A percentile compares a stretch with the other conserved stretches of the same genome.
phyloP scores from a whole-genome alignment of 92 coral and sea anemone genomes.

The Porites rus region DNA sequence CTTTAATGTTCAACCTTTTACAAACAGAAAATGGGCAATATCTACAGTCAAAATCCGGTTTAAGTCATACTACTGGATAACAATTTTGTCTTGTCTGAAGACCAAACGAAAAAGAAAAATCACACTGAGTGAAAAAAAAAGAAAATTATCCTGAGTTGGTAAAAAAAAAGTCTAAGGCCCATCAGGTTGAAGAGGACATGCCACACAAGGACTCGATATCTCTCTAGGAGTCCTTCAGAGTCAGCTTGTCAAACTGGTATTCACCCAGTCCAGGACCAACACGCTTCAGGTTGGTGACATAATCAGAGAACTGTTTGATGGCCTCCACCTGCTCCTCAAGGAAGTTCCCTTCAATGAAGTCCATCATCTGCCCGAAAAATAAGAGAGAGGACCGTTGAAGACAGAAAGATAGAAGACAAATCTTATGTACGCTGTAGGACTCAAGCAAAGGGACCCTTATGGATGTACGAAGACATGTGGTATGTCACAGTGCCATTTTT shows the following conservation, averaged over 20 bases:
- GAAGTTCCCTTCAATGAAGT: slow-evolving; percentile 86
- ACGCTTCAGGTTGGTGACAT: slow-evolving; percentile 86
- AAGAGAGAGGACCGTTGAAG: neutral
- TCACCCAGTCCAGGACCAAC: slow-evolving; percentile 98
- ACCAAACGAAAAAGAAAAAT: neutral
- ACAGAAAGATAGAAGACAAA: neutral
- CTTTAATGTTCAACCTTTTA: slow-evolving; percentile 33
- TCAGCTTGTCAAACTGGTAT: slow-evolving; percentile 97
- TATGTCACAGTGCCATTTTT: too few relatives aligned
- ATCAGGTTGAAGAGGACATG: slow-evolving; percentile 36
- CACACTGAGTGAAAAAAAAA: neutral
- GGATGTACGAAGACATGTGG: too few relatives aligned
- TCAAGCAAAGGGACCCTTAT: too few relatives aligned
- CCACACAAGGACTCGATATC: slow-evolving; percentile 4
- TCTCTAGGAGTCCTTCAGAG: slow-evolving; percentile 61
- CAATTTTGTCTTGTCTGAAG: neutral
- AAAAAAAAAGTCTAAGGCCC: slow-evolving; percentile 15
- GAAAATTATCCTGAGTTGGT: neutral
- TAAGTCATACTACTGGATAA: neutral
- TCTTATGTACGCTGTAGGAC: too few relatives aligned
- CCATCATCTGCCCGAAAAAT: slow-evolving; percentile 81
- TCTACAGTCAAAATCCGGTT: slow-evolving; percentile 13
- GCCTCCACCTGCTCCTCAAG: slow-evolving; percentile 91
- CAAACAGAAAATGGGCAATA: slow-evolving; percentile 1
- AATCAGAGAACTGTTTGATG: slow-evolving; percentile 86